Conservation (phyloP, 2,888 invertebrate genomes). For the Bugula neritina region DNA sequence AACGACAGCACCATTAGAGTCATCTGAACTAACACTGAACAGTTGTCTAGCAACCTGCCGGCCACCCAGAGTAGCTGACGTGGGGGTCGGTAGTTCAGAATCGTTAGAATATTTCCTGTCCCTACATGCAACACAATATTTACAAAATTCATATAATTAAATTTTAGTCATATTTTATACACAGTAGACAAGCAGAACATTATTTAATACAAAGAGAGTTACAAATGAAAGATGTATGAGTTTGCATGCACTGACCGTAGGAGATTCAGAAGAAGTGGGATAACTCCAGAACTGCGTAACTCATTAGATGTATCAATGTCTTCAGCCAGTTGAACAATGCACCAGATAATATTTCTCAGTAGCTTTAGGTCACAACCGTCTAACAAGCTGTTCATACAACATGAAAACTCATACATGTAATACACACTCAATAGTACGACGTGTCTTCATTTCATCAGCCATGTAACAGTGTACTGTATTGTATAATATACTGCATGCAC, state of each 20-base stretch:
- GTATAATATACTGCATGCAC: too few relatives aligned
- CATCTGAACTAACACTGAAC: conserved; percentile 9
- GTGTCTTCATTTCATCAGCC: too few relatives aligned
- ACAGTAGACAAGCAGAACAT: too few relatives aligned
- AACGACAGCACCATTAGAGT: not conserved
- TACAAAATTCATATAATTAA: too few relatives aligned
- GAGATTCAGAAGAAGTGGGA: conserved; percentile 51
- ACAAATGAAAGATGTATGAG: too few relatives aligned
- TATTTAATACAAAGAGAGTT: too few relatives aligned
- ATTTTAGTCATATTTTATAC: too few relatives aligned
- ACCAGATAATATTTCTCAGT: conserved; percentile 54
- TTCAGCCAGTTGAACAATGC: conserved; percentile 52
- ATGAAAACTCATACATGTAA: too few relatives aligned
- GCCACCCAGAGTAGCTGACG: not conserved
- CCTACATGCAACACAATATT: too few relatives aligned
- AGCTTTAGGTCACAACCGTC: conserved; percentile 53
- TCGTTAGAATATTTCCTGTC: conserved; percentile 24
- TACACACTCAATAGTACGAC: too few relatives aligned
- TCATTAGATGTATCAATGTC: conserved; percentile 52
- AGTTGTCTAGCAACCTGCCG: not conserved
- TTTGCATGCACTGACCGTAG: conserved; percentile 49
- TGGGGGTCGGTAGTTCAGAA: not conserved
- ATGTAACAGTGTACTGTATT: too few relatives aligned
- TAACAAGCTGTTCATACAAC: conserved; percentile 52
- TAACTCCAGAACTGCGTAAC: conserved; percentile 53